Evolutionary conservation across 2,113 vertebrate species (phyloP), one percentile per base, ranked within the genome.

Genomic region (Cisticola juncidis): DNA sequence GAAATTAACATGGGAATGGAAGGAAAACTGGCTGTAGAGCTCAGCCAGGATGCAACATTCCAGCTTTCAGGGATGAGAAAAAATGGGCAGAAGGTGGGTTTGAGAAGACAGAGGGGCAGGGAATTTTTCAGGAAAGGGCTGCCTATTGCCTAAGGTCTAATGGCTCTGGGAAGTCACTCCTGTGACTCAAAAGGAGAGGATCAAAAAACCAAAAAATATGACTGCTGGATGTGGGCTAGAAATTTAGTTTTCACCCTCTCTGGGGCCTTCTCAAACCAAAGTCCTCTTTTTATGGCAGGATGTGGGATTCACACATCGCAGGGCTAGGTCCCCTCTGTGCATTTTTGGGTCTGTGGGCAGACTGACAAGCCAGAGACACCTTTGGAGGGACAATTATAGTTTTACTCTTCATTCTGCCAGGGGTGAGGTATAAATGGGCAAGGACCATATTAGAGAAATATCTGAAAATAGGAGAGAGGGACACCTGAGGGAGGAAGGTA

Each of bases 281-380:
- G 19, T 48, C 33, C 2, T 64, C 7, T 80, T 35, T 80, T 35
- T 10, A 1, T 6, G 15, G 14, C 2, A 3, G 9, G 7, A 42
- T 1, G 1, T 14, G 23, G 22, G 17, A 66, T 68, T 77, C 33
- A 72, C 14, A 9, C 2, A 11, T 5, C 3, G 1, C 33, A 72
- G 22, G 25, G 4, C 9, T 23, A 40, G 9, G 9, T 42, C 2
- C 1, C 2, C 5, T 64, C 28, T 14, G 1, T 5, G 7, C 5
- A 8, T 26, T 77, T 87, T 87, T 36, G 9, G 35, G 20, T 31
- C 38, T 54, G 19, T 45, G 19, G 15, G 18, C 9, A 68, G 64
- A 11, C 12, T 72, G 44, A 44, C 12, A 66, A 61, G 21, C 14
- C 53, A 77, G 23, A 42, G 7, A 29, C 28, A n/a, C 1, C 5